Evolutionary conservation across 2,797 vertebrate genomes (phyloP), one percentile per base, ranked within the genome.

Genomic region (Esox lucius): DNA sequence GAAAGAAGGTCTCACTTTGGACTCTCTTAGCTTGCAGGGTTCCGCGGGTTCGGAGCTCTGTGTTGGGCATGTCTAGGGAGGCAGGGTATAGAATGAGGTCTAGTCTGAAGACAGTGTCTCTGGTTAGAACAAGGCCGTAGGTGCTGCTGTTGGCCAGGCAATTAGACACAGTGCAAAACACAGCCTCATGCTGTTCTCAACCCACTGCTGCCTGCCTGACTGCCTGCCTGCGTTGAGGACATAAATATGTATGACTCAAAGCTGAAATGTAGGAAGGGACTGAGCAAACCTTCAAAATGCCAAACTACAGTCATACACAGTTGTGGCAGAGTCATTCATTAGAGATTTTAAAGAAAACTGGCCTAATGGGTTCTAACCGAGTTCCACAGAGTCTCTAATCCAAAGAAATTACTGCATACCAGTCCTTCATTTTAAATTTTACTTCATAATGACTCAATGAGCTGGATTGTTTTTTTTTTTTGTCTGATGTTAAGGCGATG

Each of bases 81-180:
- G 22, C 53, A 59, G 8, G 22, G 1, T 24, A 9, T 22, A 59
- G 56, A 59, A 22, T 59, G 11, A 22, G 56, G 53, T 3, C 19
- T 59, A 59, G 53, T 59, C 7, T 59, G 53, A 3, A 59, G 56
- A 59, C 56, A 24, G 53, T n/a, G 53, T 19, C n/a, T 59, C 53
- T 22, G 17, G 53, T 59, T 59, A 59, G 53, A 59, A 59, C 53
- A 22, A 59, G 17, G 53, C 53, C n/a, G 77, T 87, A 85, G 80
- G 9, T 13, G 42, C 88, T 76, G 88, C 82, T 81, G 86, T 87
- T 89, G 91, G 83, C 88, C 84, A 80, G 79, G 85, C 86, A 92
- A 91, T 92, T 90, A 91, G 82, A 87, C 81, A 87, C 79, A 78
- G 86, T 79, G 84, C 74, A 84, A 90, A 86, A 89, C 84, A 83